These are phyloP conservation scores for Holothuria scabra DNA, from an alignment of 53 echinoderm and acorn worm genomes.

Conservation along the genomic window DNA sequence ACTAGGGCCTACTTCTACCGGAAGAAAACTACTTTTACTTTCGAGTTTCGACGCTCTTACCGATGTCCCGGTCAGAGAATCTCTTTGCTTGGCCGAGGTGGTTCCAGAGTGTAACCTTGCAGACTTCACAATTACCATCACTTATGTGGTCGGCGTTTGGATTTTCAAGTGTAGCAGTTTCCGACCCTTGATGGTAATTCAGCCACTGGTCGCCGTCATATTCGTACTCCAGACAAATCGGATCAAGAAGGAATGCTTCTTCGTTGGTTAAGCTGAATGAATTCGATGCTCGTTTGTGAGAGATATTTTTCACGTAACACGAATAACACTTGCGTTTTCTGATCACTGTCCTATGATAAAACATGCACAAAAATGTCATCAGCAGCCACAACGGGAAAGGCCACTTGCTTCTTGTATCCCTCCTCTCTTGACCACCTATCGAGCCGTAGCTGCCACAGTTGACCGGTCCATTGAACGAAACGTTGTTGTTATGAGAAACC, in stretches of 20 bases:
- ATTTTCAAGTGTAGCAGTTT: not conserved
- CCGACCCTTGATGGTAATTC: not conserved
- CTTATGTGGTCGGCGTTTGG: not conserved
- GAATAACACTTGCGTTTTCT: slow-evolving; percentile 4
- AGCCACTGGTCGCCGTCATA: slow-evolving; percentile 21
- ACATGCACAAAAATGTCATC: slow-evolving; percentile 1
- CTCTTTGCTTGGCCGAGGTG: not conserved
- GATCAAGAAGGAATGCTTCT: slow-evolving; percentile 10
- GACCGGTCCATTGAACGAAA: not conserved
- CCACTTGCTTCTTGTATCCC: not conserved
- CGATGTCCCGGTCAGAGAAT: not conserved
- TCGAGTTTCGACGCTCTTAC: too few relatives aligned
- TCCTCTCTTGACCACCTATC: not conserved
- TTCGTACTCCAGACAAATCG: slow-evolving; percentile 24
- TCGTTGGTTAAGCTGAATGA: too few relatives aligned
- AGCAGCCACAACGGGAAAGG: not conserved
- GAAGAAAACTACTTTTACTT: too few relatives aligned
- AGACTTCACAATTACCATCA: not conserved
- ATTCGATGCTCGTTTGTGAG: not conserved
- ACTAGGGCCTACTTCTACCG: too few relatives aligned
- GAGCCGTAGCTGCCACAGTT: not conserved
- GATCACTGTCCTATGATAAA: not conserved
- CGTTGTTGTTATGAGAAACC: not conserved
- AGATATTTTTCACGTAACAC: not conserved
- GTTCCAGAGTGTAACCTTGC: slow-evolving; percentile 11